Evolutionary conservation across 1,140 invertebrate species (phyloP).

Genomic region (Hermetia illucens): DNA sequence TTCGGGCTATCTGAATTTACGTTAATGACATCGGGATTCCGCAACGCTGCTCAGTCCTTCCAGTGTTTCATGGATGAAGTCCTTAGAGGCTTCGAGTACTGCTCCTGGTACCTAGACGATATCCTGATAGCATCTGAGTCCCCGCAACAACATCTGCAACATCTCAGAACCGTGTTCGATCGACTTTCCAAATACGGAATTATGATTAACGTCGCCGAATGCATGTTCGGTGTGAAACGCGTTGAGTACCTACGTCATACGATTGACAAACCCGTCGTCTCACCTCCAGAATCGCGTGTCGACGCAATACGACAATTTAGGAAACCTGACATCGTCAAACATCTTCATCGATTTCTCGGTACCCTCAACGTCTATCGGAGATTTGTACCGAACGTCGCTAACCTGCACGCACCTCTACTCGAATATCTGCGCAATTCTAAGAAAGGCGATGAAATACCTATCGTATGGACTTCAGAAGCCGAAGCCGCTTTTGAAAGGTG

Average conservation of each 20-base stretch:
- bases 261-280: neutral
- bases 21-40: constrained; percentile 22
- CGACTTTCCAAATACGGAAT: constrained; percentile 7
- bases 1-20: constrained; percentile 19
- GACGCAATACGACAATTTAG: no score
- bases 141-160: constrained; percentile 10
- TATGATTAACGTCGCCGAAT: constrained; percentile 6
- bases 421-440: no score
- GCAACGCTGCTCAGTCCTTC: constrained; percentile 10
- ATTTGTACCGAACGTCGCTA: no score
- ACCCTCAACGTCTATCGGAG: no score
- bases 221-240: neutral
- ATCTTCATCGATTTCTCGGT: no score
- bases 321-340: no score
- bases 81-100: neutral
- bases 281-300: neutral
- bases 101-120: neutral
- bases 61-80: constrained; percentile 9
- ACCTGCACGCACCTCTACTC: no score
- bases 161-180: neutral
- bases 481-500: no score
- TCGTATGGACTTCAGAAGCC: no score
- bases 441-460: no score
- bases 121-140: neutral
- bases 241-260: neutral